Evolutionary conservation across 2,888 invertebrate genomes (phyloP).

Genomic region (Andrena bucephala): DNA sequence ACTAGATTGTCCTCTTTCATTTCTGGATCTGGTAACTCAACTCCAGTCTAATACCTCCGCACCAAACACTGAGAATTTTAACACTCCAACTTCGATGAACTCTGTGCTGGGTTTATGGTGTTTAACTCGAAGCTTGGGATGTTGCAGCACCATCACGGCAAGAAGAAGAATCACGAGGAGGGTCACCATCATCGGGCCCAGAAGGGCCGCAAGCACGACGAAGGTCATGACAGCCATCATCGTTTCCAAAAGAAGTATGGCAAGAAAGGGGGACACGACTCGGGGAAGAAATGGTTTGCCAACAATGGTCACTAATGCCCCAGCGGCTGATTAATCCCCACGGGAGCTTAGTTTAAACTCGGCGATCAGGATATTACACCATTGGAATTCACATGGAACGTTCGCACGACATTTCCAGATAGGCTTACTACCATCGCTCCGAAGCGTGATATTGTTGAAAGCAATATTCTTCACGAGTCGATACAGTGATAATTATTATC

Average conservation of each 20-base stretch:
- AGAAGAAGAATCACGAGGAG: conserved; percentile 86
- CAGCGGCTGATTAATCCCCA: too few relatives aligned
- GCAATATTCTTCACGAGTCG: background rate
- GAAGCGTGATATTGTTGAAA: background rate
- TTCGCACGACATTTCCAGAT: background rate
- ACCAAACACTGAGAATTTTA: background rate
- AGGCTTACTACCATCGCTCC: background rate
- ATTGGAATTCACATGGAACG: background rate
- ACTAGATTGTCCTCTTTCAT: too few relatives aligned
- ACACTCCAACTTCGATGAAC: background rate
- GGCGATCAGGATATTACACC: background rate
- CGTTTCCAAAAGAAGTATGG: conserved; percentile 85
- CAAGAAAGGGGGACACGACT: conserved; percentile 84
- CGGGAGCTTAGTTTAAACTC: background rate
- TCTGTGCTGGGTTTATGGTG: background rate
- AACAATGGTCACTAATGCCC: conserved; percentile 73
- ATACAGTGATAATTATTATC: background rate
- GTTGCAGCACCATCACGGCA: conserved; percentile 86
- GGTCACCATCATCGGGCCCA: conserved; percentile 86
- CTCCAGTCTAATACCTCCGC: background rate
- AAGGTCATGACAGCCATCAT: conserved; percentile 87
- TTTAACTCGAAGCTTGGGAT: background rate
- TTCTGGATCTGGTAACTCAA: too few relatives aligned
- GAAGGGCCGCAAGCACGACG: conserved; percentile 87
- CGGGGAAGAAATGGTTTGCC: conserved; percentile 87